Evolutionary conservation across 1,140 invertebrate species (phyloP).

Genomic region (Zaprionus tsacasi): DNA sequence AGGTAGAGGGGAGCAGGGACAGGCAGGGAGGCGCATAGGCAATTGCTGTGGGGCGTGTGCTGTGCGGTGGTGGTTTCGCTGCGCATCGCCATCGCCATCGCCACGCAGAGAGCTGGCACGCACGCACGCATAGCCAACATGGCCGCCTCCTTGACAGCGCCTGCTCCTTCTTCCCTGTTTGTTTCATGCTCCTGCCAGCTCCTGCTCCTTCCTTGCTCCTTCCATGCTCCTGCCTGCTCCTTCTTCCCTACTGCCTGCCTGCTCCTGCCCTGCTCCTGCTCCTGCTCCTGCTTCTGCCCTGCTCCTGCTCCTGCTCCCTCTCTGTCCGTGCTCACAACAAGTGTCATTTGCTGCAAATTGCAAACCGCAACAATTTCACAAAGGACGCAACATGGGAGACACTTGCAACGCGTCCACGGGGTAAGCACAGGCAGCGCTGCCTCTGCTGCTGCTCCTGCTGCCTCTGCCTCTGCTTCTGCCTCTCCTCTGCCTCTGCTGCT

Average conservation of each 20-base stretch:
- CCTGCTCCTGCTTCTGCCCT: not conserved
- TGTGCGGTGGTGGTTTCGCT: constrained; percentile 59
- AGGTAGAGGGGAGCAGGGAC: constrained; percentile 5
- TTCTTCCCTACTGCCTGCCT: not conserved
- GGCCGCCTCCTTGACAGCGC: constrained; percentile 52
- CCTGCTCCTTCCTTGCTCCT: not conserved
- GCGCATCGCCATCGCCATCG: constrained; percentile 56
- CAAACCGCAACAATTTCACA: constrained; percentile 83
- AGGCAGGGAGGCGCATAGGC: constrained; percentile 38
- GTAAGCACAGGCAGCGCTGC: no score
- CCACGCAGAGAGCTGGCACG: constrained; percentile 3
- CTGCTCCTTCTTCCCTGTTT: not conserved
- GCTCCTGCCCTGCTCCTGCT: not conserved
- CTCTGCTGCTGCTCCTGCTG: no score
- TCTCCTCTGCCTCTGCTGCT: constrained; percentile 6
- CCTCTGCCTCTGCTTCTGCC: no score
- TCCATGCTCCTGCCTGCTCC: not conserved
- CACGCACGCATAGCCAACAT: constrained; percentile 65
- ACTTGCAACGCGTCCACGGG: no score
- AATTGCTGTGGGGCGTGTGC: constrained; percentile 41
- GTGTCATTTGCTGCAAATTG: constrained; percentile 83
- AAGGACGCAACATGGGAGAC: constrained; percentile 52
- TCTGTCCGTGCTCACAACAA: constrained; percentile 50
- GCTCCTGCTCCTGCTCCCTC: not conserved
- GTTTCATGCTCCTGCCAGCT: not conserved